A percentile compares a stretch with the other conserved stretches of the same genome.
These are phyloP conservation scores for Drosophila lacertosa DNA, from an alignment of 1,140 invertebrate genomes.

Conservation along the genomic window DNA sequence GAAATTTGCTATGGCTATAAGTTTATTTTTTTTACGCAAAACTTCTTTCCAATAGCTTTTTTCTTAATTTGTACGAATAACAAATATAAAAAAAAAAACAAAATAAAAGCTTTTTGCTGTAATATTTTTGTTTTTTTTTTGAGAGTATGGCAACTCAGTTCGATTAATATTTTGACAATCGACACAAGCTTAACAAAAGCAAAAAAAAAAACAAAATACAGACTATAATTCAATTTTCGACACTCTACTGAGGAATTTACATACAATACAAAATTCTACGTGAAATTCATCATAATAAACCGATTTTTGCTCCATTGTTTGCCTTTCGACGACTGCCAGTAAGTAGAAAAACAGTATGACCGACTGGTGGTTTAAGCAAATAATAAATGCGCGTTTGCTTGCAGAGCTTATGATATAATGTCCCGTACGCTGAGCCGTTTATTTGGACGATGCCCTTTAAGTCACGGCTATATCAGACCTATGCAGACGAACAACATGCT, in stretches of 20 bases:
- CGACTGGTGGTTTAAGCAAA: conserved; percentile 9
- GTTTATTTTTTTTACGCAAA: too few species aligned
- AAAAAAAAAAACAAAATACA: conserved; percentile 11
- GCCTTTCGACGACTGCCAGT: conserved; percentile 19
- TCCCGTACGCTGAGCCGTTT: conserved; percentile 40
- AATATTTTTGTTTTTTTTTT: conserved; percentile 5
- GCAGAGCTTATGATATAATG: conserved; percentile 49
- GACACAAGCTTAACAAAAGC: conserved; percentile 7
- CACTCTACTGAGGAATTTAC: conserved; percentile 14
- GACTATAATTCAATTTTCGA: conserved; percentile 23
- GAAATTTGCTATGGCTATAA: too few species aligned
- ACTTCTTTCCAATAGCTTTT: too few species aligned
- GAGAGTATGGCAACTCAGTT: conserved; percentile 8
- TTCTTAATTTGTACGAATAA: too few species aligned
- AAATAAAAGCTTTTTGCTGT: too few species aligned
- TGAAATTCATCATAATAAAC: conserved; percentile 20
- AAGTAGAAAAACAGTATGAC: conserved; percentile 23
- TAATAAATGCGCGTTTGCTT: conserved; percentile 37
- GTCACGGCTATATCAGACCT: conserved; percentile 1
- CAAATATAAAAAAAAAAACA: too few species aligned
- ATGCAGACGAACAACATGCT: conserved; percentile 10
- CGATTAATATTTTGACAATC: conserved; percentile 17
- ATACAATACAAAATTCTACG: conserved; percentile 37
- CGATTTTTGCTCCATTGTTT: conserved; percentile 8
- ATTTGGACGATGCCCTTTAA: conserved; percentile 25